Base-by-base conservation (phyloP, 2,797 vertebrate species). In the Paguma larvata region DNA sequence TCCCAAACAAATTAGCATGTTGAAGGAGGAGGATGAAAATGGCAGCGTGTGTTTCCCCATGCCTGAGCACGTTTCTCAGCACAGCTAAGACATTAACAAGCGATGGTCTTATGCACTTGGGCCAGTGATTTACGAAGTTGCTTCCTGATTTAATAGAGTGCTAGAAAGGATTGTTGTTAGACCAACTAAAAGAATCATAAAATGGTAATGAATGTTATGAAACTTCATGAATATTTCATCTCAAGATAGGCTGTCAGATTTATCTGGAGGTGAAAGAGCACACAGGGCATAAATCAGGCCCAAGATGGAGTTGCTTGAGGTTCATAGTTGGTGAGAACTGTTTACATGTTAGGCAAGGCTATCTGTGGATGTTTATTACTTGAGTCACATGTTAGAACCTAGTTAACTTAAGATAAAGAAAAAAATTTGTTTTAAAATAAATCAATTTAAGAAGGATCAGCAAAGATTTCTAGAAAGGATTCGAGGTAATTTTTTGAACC, bases 161-260 rank as follows among this genome's bases (percentile, higher is more conserved):
- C 93, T 97, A 97, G 98, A 98, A 98, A 98, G 92, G 78, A 77
- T 94, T 98, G 98, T 98, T 98, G 98, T 98, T 98, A 98, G 34
- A 98, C 98, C 98, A 98, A 98, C 98, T 98, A 98, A 98, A 98
- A 98, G 98, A 98, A 98, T 98, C 98, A 98, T 99, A 98, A 98
- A 98, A 98, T 98, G 97, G 95, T 98, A 98, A 98, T 98, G 98
- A 98, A 98, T 97, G 97, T 98, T 98, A 98, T 98, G 98, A 98
- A 98, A 98, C 97, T 98, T 98, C 98, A 98, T 98, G 98, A 98
- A 98, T 98, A 98, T 98, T 99, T 98, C 98, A 98, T 98, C 94
- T 96, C 89, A 98, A 98, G 97, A 96, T 95, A 56, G 94, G 90
- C 95, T 98, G 97, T 97, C 98, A 98, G 97, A 98, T 98, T 98